phyloP scores from a whole-genome alignment of 2,888 invertebrate species.

The Autographa pulchrina region DNA sequence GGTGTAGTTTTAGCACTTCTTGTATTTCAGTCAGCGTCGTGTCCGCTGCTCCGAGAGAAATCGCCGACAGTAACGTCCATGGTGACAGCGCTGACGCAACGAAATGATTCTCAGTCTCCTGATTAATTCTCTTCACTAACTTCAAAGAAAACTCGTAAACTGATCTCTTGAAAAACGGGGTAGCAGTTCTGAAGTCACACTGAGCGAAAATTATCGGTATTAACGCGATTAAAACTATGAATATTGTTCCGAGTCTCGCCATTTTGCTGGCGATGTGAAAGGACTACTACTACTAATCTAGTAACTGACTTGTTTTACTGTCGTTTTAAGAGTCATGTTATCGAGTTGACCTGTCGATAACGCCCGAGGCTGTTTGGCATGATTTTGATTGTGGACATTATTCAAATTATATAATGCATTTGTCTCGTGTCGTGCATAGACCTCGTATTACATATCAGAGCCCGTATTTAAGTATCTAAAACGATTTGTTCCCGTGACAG shows the following conservation, averaged over 20 bases:
- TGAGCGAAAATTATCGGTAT: constrained; percentile 61
- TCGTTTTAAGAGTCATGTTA: constrained; percentile 56
- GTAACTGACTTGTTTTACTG: constrained; percentile 51
- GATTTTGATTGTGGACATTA: constrained; percentile 50
- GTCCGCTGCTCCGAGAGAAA: constrained; percentile 76
- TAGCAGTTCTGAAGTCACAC: constrained; percentile 64
- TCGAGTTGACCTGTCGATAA: constrained; percentile 65
- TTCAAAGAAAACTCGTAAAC: constrained; percentile 72
- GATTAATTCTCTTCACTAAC: constrained; percentile 65
- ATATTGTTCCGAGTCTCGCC: constrained; percentile 60
- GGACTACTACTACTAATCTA: constrained; percentile 55
- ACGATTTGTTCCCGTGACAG: too few relatives aligned
- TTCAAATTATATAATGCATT: constrained; percentile 41
- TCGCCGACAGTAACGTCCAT: constrained; percentile 76
- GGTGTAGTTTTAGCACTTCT: constrained; percentile 69
- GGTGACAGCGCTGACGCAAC: constrained; percentile 76
- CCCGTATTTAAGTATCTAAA: too few relatives aligned
- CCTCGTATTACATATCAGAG: not conserved
- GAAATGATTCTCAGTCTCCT: constrained; percentile 80
- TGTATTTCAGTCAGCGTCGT: constrained; percentile 72
- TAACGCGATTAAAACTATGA: constrained; percentile 55
- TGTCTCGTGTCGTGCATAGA: not conserved
- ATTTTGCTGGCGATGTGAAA: constrained; percentile 62
- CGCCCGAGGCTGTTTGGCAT: constrained; percentile 53
- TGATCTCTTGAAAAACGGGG: constrained; percentile 63